A percentile compares a stretch with the other conserved stretches of the same genome.
Evolutionary conservation across 2,888 invertebrate species (phyloP).

Genomic region (Notodonta dromedarius): DNA sequence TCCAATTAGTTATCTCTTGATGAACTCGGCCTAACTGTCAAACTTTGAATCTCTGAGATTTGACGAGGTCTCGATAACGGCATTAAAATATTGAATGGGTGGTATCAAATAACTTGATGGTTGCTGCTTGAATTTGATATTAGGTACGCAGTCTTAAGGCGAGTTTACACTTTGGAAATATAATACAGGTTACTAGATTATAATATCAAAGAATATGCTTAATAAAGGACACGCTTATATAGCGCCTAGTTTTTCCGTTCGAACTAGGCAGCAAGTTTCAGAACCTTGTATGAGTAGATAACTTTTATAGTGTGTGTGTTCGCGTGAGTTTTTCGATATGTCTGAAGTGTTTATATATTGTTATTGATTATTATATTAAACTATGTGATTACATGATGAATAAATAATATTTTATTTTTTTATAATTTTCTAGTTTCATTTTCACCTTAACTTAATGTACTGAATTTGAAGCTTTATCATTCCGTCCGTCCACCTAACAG

Average conservation of each 20-base stretch:
- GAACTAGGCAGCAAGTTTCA: neutral
- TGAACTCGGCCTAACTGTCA: constrained; percentile 12
- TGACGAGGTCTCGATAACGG: neutral
- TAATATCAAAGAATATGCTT: too few species aligned
- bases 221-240: too few species aligned
- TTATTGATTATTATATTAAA: constrained; percentile 45
- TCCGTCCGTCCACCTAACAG: too few species aligned
- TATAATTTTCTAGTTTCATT: constrained; percentile 14
- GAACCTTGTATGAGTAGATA: constrained; percentile 8
- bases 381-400: constrained; percentile 51
- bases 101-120: constrained; percentile 1
- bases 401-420: constrained; percentile 57
- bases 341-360: constrained; percentile 53
- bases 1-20: constrained; percentile 11
- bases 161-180: neutral
- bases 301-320: constrained; percentile 29
- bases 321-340: constrained; percentile 39
- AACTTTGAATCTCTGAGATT: constrained; percentile 5
- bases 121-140: neutral
- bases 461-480: too few species aligned
- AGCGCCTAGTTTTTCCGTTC: too few species aligned
- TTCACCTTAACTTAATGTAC: too few species aligned
- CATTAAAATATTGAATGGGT: constrained; percentile 1
- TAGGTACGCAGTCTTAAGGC: neutral
- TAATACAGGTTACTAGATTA: too few species aligned